Evolutionary conservation across 1,140 invertebrate species (phyloP), one percentile per base, ranked within the genome.

Genomic region (Bombus waltoni): DNA sequence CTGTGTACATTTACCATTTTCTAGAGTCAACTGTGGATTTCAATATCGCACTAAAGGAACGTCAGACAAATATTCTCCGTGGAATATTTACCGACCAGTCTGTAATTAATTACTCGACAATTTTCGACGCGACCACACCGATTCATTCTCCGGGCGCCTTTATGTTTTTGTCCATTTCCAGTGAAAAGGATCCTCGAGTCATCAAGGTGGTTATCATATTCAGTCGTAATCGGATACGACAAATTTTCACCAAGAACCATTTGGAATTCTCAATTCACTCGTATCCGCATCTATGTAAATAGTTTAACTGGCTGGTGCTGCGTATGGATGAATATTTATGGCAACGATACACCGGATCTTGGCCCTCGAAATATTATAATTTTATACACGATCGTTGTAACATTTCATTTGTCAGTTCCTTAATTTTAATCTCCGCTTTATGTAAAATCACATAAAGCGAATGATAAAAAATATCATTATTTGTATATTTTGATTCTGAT

Each of bases 241-340:
- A 85, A 85, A 78, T 77, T 77, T 72, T 62, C n/a, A 57, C 66
- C 35, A 73, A 38, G 35, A 73, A n/a, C 42, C 79, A n/a, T 71
- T 57, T 66, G 65, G 83, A 80, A 42, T 81, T 78, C 78, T 74
- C 71, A 53, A 74, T 82, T 62, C 53, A 32, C 70, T 68, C 75
- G 78, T 38, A 66, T 75, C 73, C 66, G 47, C 79, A 32, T 74
- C 85, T 85, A 81, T 87, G 85, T 79, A 89, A 89, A 90, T 72
- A 89, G 53, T 66, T 76, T 59, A 78, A 77, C 76, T 73, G 44
- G n/a, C 65, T 9, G n/a, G n/a, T n/a, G 10, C 9, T n/a, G 38
- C 35, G 32, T 65, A n/a, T 59, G 77, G 53, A 87, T 89, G 81
- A 89, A 90, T 90, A 89, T 89, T 89, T 87, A 90, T 87, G 78